phyloP scores from a whole-genome alignment of 2,113 vertebrate species.

The Nycticryphes semicollaris region DNA sequence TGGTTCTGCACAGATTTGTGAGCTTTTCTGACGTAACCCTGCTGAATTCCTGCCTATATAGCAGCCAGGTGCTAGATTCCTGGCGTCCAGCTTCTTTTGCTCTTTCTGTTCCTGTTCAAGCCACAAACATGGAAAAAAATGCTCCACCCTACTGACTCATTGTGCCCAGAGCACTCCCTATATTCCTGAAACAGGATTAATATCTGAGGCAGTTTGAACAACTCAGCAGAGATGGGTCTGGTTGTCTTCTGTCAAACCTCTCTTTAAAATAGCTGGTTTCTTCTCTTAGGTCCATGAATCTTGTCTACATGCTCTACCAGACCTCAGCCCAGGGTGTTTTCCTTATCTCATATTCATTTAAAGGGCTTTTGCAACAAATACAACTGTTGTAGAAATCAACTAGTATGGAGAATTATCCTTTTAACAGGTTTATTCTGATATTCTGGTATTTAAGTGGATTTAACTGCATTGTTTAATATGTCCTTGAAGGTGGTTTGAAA shows the following conservation, averaged over 20 bases:
- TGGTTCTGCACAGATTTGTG: neutral
- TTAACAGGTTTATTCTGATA: conserved; percentile 38
- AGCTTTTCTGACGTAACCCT: neutral
- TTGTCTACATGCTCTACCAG: neutral
- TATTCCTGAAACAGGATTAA: conserved; percentile 48
- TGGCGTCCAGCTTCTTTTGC: neutral
- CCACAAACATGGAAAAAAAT: conserved; percentile 35
- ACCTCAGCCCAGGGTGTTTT: conserved; percentile 3
- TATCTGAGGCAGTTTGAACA: conserved; percentile 2
- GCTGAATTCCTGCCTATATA: neutral
- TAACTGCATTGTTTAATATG: neutral
- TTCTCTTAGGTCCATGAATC: neutral
- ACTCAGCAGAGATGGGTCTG: neutral
- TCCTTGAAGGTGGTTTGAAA: conserved; percentile 33
- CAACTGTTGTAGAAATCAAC: neutral
- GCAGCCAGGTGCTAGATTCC: conserved; percentile 46
- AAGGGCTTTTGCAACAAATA: conserved; percentile 24
- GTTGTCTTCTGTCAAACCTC: neutral
- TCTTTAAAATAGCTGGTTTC: neutral
- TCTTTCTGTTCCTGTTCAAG: conserved; percentile 22
- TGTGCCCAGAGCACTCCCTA: conserved; percentile 16
- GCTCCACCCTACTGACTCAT: conserved; percentile 59
- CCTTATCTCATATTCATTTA: neutral
- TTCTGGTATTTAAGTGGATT: conserved; percentile 44
- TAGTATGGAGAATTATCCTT: conserved; percentile 17